These are phyloP conservation scores for Phrynocephalus versicolor DNA, from an alignment of 2,113 vertebrate genomes.

Conservation along the genomic window DNA sequence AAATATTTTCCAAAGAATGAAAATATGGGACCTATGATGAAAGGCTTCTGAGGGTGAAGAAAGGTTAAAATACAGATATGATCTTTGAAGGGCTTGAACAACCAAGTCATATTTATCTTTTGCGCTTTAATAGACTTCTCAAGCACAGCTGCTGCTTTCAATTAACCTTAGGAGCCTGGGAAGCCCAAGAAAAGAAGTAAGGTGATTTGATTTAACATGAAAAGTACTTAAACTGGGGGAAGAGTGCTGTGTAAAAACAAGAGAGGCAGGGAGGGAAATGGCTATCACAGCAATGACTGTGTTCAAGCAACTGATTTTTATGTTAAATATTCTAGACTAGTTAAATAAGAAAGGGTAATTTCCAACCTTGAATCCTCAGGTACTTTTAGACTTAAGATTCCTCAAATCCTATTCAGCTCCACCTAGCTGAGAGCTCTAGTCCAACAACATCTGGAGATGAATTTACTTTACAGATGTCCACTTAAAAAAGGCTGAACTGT, in stretches of 20 bases:
- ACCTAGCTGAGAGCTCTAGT: no score
- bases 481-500: no score
- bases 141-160: neutral
- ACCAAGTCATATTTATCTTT: neutral
- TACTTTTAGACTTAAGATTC: neutral
- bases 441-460: no score
- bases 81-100: neutral
- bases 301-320: neutral
- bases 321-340: neutral
- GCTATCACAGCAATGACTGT: neutral
- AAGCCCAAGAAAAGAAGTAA: neutral
- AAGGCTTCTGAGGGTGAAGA: neutral
- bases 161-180: conserved; percentile 1
- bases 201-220: neutral
- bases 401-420: neutral
- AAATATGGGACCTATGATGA: neutral
- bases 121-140: neutral
- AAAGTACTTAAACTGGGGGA: neutral
- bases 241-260: neutral
- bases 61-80: neutral
- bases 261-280: no score
- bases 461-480: no score
- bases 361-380: no score
- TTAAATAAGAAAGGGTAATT: no score
- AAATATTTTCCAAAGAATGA: neutral